A percentile compares a stretch with the other conserved stretches of the same genome.
Evolutionary conservation across 35 echinoderm and acorn worm genomes (phyloP).

Genomic region (Eucidaris tribuloides): DNA sequence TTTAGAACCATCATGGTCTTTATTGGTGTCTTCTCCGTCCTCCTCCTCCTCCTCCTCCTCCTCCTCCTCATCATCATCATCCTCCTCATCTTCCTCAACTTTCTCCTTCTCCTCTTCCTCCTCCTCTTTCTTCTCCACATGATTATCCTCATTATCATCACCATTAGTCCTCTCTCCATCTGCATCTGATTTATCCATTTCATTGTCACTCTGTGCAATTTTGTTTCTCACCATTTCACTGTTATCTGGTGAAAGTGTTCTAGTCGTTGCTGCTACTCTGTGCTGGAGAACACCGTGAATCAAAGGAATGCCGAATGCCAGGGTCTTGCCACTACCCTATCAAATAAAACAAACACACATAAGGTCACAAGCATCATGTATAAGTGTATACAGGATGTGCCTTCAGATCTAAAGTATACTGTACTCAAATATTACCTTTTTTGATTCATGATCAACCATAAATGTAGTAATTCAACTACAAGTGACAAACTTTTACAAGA

Average conservation of each 20-base stretch:
- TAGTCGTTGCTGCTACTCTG: constrained; percentile 36
- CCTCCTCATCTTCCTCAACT: not conserved
- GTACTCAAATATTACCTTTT: not conserved
- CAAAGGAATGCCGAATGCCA: constrained; percentile 92
- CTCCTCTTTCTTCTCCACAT: too few relatives aligned
- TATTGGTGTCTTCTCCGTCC: too few relatives aligned
- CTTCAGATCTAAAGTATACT: not conserved
- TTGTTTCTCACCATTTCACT: too few relatives aligned
- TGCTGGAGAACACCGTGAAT: constrained; percentile 37
- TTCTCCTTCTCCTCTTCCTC: not conserved
- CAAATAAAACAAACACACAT: not conserved
- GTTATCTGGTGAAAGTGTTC: too few relatives aligned
- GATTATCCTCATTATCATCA: too few relatives aligned
- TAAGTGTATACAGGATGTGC: too few relatives aligned
- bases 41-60: too few relatives aligned
- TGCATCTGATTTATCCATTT: not conserved
- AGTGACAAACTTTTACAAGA: not conserved
- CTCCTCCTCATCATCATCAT: not conserved
- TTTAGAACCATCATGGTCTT: not conserved
- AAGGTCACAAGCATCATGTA: too few relatives aligned
- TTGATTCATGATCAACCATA: not conserved
- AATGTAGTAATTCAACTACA: not conserved
- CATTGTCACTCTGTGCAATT: not conserved
- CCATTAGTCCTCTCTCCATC: not conserved
- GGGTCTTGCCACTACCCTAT: constrained; percentile 94